These are phyloP conservation scores for Ptiloglossa arizonensis DNA, from an alignment of 1,140 invertebrate species.

Conservation along the genomic window DNA sequence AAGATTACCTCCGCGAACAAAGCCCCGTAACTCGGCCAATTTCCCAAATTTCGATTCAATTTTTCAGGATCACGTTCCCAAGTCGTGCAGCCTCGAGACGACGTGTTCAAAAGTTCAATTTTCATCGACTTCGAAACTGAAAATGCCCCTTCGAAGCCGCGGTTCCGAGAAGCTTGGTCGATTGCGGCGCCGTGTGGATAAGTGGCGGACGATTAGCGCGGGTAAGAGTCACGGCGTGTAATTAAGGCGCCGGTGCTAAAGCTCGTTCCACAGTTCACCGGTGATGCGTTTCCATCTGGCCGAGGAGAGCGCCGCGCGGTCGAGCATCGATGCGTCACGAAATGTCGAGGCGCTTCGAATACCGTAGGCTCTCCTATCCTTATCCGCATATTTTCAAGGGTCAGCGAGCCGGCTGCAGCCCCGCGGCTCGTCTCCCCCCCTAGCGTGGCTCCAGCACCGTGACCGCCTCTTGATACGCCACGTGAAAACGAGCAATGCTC, in stretches of 20 bases:
- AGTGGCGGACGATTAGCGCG: slow-evolving; percentile 33
- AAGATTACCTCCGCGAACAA: too few relatives aligned
- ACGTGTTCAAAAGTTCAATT: too few relatives aligned
- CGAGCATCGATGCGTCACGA: slow-evolving; percentile 59
- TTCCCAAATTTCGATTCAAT: too few relatives aligned
- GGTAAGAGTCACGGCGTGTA: slow-evolving; percentile 33
- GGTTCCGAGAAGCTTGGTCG: too few relatives aligned
- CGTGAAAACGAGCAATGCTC: neutral
- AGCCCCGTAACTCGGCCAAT: too few relatives aligned
- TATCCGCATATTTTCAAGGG: slow-evolving; percentile 68
- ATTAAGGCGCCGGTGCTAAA: slow-evolving; percentile 48
- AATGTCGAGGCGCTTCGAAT: slow-evolving; percentile 56
- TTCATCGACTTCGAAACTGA: too few relatives aligned
- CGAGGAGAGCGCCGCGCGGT: slow-evolving; percentile 30
- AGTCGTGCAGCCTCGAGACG: too few relatives aligned
- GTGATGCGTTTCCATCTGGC: slow-evolving; percentile 37
- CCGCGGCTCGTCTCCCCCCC: neutral
- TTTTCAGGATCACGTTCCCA: too few relatives aligned
- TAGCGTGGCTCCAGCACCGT: too few relatives aligned
- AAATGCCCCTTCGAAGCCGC: too few relatives aligned
- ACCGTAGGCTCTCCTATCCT: slow-evolving; percentile 48
- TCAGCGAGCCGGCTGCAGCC: slow-evolving; percentile 52
- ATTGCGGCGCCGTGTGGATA: slow-evolving; percentile 10
- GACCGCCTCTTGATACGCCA: too few relatives aligned
- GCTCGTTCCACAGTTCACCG: slow-evolving; percentile 21